Base-by-base conservation (phyloP, 2,113 vertebrate species). In the Mesitornis unicolor region DNA sequence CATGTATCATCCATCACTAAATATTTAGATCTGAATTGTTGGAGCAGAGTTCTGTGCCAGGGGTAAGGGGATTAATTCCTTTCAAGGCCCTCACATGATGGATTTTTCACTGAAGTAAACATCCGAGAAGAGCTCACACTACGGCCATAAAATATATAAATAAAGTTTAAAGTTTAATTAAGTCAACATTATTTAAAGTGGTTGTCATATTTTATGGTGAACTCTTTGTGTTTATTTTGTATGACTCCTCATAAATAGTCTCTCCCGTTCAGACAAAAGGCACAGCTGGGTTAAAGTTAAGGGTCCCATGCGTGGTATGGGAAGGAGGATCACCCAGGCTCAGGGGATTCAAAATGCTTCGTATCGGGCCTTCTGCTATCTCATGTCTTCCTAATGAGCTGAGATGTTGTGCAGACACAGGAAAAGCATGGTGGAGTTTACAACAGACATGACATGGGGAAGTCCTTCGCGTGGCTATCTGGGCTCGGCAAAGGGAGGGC, bases 1-100 rank as follows among this genome's bases (percentile, higher is more conserved):
- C 98, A 98, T 97, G 98, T 97, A 98, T 98, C 98, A 98, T 98
- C 98, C 98, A 98, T 98, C 98, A 98, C 98, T 99, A 98, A 99
- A 98, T 98, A 98, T 98, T 98, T 98, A 98, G 98, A 98, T 98
- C 98, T 98, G 98, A 98, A 98, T 98, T 98, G 98, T 98, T 98
- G 98, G 98, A 98, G 95, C 96, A 98, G 97, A 98, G 98, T 97
- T 98, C 98, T 98, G 97, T 99, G 98, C 98, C 98, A 99, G 98
- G 98, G 98, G 97, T 97, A 98, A 96, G 97, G 98, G 98, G 98
- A 98, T 98, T 98, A 98, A 98, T 98, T 98, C 98, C 98, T 98
- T 98, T 98, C 98, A 98, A 98, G 97, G 98, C 97, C 96, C 97
- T 98, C 95, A 96, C 98, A 98, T 98, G 98, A 99, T 98, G 98